Base-by-base conservation (phyloP, 2,797 vertebrate genomes). In the Pampus argenteus region DNA sequence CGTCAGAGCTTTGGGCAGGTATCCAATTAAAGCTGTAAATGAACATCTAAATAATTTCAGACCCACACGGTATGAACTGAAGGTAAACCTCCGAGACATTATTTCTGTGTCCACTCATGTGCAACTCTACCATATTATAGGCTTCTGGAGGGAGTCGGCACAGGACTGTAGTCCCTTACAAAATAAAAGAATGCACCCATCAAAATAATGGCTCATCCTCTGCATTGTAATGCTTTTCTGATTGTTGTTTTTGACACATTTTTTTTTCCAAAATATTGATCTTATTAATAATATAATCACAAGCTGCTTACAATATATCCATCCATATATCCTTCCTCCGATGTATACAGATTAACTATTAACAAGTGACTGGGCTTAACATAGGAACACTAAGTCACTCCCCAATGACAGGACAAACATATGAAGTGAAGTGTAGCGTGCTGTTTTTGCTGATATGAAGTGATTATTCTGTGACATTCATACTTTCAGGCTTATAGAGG, bases 301-400 rank as follows among this genome's bases (percentile, higher is more conserved):
- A 28, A 15, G 26, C 13, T 28, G 6, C 14, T 47, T 28, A 29
- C 14, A 45, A 38, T 25, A 31, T 28, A 15, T 31, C 20, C 6
- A 7, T 29, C 25, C 26, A 45, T 14, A 26, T 10, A 25, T n/a
- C 31, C 8, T 4, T 9, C 20, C 5, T 38, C 15, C 9, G n/a
- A 10, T 66, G 9, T 40, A 61, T 34, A 22, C 50, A 40, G 66
- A 68, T 74, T 47, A 62, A 56, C 40, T 29, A 38, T 74, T 64
- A 57, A 55, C 11, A 48, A 55, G 34, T 55, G 51, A 62, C 57
- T 50, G 55, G 13, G 36, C 48, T 55, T 42, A 58, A 48, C 45
- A 62, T 38, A 10, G 10, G 22, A 22, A 28, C 28, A 45, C 18
- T 5, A 40, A 42, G 22, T 64, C 70, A 52, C 54, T 51, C n/a